Conservation (phyloP, 1,140 invertebrate genomes). For the Aphelinus atriplicis region DNA sequence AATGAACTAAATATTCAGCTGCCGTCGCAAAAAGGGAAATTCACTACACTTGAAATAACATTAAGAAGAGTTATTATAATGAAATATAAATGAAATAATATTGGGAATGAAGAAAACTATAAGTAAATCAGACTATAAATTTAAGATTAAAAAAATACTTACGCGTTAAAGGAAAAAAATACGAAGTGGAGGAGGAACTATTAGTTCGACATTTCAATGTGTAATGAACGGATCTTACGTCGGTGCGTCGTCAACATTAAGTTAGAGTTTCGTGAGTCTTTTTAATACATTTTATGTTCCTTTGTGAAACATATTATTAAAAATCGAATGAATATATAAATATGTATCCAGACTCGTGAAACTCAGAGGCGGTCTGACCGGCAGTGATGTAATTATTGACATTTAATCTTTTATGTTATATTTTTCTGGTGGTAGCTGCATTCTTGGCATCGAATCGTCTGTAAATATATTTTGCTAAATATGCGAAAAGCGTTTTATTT, state of each 20-base stretch:
- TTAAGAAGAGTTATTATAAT: conserved; percentile 31
- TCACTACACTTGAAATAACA: background rate
- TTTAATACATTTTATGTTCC: conserved; percentile 2
- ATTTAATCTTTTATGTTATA: conserved; percentile 64
- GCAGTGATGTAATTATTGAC: conserved; percentile 66
- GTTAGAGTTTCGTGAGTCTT: background rate
- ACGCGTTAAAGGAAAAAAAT: conserved; percentile 56
- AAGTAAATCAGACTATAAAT: conserved; percentile 49
- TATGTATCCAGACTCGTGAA: conserved; percentile 29
- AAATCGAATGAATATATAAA: background rate
- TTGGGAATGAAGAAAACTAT: conserved; percentile 43
- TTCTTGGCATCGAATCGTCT: conserved; percentile 41
- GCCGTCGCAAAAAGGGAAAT: background rate
- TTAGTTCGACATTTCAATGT: conserved; percentile 61
- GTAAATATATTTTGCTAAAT: background rate
- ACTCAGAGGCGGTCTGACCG: conserved; percentile 47
- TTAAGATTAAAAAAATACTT: conserved; percentile 62
- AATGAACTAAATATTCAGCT: conserved; percentile 1
- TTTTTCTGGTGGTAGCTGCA: conserved; percentile 60
- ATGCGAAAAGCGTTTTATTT: too few relatives aligned
- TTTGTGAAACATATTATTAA: background rate
- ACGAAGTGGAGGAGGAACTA: conserved; percentile 55
- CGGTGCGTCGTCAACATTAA: conserved; percentile 44
- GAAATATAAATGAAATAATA: conserved; percentile 51
- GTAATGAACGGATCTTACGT: conserved; percentile 58